Conservation (phyloP, 2,113 vertebrate species). For the Actenoides hombroni region DNA sequence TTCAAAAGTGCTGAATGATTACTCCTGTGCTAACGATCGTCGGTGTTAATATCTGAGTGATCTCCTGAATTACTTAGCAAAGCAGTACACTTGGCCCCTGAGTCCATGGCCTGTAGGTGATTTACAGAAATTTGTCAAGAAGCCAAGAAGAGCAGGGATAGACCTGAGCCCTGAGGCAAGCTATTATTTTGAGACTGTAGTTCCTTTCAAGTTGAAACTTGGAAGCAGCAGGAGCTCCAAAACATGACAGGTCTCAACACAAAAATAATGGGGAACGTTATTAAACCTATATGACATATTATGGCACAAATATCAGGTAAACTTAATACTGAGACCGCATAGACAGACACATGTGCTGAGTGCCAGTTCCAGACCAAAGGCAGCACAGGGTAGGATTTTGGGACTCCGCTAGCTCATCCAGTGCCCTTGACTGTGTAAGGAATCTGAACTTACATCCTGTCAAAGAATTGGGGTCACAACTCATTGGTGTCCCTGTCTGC, state of each 20-base stretch:
- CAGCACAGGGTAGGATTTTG: neutral
- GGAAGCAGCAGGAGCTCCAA: neutral
- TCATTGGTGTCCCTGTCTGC: neutral
- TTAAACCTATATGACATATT: neutral
- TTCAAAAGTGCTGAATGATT: neutral
- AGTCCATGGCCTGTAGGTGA: neutral
- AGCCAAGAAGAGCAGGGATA: neutral
- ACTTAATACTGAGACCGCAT: neutral
- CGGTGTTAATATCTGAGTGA: neutral
- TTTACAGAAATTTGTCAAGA: neutral
- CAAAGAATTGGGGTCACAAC: neutral
- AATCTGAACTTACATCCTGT: neutral
- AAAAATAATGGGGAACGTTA: neutral
- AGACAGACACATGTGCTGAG: neutral
- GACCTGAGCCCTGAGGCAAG: neutral
- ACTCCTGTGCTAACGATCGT: neutral
- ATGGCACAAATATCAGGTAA: neutral
- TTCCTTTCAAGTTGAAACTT: neutral
- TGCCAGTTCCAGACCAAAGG: neutral
- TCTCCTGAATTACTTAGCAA: neutral
- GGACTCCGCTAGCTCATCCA: neutral
- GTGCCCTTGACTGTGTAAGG: neutral
- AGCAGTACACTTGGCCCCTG: neutral
- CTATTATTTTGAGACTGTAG: neutral
- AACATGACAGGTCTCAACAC: fast-evolving